Percentiles rank a stretch among this genome's conserved stretches.
Evolutionary conservation across 1,140 invertebrate genomes (phyloP).

Genomic region (Argopecten irradians): DNA sequence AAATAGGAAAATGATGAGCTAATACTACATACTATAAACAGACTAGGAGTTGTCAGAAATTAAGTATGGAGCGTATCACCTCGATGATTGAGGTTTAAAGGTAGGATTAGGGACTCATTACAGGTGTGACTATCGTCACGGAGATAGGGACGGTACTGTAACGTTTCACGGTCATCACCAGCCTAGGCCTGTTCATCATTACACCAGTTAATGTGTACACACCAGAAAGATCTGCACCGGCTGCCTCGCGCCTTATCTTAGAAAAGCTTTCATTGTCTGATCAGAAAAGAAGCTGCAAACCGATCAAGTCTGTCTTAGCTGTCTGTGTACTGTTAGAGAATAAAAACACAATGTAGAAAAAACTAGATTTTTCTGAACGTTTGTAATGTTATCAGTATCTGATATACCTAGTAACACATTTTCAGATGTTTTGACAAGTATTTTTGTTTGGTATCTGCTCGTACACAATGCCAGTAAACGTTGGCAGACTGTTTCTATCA

Average conservation of each 20-base stretch:
- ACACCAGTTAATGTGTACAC: background rate
- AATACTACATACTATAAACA: background rate
- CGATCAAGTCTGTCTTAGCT: background rate
- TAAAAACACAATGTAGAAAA: background rate
- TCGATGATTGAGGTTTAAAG: background rate
- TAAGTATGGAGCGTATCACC: background rate
- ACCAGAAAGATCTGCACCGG: background rate
- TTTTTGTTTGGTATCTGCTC: background rate
- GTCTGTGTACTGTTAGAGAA: background rate
- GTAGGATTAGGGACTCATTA: background rate
- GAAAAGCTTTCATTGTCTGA: background rate
- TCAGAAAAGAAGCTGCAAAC: background rate
- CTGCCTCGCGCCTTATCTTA: conserved; percentile 7
- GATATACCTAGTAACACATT: conserved; percentile 5
- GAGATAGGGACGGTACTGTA: conserved; percentile 5
- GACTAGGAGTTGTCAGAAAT: background rate
- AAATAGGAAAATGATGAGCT: background rate
- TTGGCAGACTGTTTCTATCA: background rate
- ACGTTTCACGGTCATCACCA: background rate
- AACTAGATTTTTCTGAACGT: background rate
- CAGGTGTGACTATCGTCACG: conserved; percentile 6
- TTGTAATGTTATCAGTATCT: background rate
- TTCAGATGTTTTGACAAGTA: conserved; percentile 8
- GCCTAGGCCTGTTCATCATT: background rate
- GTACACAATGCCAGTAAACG: background rate